Conservation (phyloP, 1,140 invertebrate species). For the Arion vulgaris region DNA sequence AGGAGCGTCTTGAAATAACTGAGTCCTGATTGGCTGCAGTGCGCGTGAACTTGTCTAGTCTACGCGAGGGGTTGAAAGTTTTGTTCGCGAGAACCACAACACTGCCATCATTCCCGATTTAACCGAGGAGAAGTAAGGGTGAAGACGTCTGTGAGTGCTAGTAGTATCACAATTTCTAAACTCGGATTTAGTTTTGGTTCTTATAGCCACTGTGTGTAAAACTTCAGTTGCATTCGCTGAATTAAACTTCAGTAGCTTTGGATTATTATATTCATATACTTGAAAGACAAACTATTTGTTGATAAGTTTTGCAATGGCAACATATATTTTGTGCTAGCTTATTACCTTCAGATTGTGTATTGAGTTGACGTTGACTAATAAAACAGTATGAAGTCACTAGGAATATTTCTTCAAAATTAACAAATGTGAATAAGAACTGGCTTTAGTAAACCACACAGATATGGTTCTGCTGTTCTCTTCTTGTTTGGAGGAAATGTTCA, state of each 20-base stretch:
- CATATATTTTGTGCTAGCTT: too few relatives aligned
- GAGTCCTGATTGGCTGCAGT: conserved; percentile 10
- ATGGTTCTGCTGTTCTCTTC: too few relatives aligned
- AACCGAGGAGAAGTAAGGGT: conserved; percentile 7
- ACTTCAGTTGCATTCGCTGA: background rate
- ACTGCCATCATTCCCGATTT: conserved; percentile 14
- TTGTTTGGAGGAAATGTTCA: background rate
- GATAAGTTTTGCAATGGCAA: too few relatives aligned
- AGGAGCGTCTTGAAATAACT: conserved; percentile 2
- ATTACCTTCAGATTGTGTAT: too few relatives aligned
- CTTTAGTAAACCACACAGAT: too few relatives aligned
- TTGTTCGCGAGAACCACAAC: conserved; percentile 27
- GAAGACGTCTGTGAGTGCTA: background rate
- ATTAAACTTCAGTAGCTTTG: background rate
- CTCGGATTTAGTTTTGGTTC: background rate
- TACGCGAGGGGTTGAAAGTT: conserved; percentile 13
- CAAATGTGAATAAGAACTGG: too few relatives aligned
- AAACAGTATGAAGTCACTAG: too few relatives aligned
- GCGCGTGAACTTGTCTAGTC: conserved; percentile 25
- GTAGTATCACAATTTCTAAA: background rate
- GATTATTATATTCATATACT: background rate
- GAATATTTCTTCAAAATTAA: too few relatives aligned
- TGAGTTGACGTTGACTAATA: too few relatives aligned
- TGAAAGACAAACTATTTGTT: too few relatives aligned
- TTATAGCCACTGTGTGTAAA: background rate